Percentiles rank a stretch among this genome's conserved stretches.
phyloP scores from a whole-genome alignment of 53 echinoderm and acorn worm genomes.

The Paracentrotus lividus region DNA sequence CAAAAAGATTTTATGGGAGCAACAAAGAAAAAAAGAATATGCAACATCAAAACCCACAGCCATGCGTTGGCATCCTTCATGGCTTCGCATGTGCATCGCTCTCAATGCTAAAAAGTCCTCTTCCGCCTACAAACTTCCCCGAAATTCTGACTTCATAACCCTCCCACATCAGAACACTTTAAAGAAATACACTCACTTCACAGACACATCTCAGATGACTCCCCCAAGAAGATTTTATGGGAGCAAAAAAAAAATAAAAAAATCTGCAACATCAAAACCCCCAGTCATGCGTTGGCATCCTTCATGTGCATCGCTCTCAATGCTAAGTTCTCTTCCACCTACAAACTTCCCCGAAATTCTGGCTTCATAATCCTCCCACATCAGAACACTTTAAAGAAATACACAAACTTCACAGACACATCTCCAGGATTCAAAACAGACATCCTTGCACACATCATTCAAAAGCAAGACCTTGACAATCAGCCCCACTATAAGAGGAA shows the following conservation, averaged over 20 bases:
- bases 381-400: slow-evolving; percentile 24
- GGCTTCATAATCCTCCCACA: slow-evolving; percentile 59
- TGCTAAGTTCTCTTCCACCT: slow-evolving; percentile 39
- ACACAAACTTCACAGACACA: slow-evolving; percentile 69
- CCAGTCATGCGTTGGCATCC: slow-evolving; percentile 71
- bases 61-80: slow-evolving; percentile 71
- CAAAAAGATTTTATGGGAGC: slow-evolving; percentile 59
- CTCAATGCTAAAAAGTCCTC: slow-evolving; percentile 57
- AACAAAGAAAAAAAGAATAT: slow-evolving; percentile 48
- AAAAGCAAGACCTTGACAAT: not conserved
- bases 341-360: slow-evolving; percentile 55
- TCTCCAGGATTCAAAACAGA: no score
- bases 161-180: slow-evolving; percentile 52
- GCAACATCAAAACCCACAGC: not conserved
- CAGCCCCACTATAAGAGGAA: slow-evolving; percentile 24
- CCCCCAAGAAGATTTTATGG: slow-evolving; percentile 58
- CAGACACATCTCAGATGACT: slow-evolving; percentile 33
- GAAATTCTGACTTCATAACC: slow-evolving; percentile 46
- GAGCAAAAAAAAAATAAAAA: slow-evolving; percentile 67
- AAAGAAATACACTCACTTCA: slow-evolving; percentile 67
- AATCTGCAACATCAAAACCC: not conserved
- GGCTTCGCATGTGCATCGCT: slow-evolving; percentile 62
- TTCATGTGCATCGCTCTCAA: slow-evolving; percentile 52
- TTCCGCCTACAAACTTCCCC: slow-evolving; percentile 52
- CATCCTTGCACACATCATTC: slow-evolving; percentile 44